These are phyloP conservation scores for Mercenaria mercenaria DNA, from an alignment of 1,140 invertebrate genomes.

Conservation along the genomic window DNA sequence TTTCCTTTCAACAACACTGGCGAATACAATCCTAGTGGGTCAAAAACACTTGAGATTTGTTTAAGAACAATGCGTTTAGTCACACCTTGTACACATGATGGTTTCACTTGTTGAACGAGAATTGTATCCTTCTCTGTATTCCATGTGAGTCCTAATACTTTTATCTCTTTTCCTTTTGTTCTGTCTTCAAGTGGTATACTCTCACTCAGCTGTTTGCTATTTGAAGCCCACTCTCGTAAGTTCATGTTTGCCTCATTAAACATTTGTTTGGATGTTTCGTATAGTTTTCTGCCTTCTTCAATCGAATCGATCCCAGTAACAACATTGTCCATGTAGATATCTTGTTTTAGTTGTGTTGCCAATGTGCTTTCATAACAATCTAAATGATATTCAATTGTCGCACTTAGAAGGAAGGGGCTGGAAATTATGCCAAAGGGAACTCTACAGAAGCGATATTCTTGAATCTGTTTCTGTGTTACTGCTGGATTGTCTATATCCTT, in stretches of 20 bases:
- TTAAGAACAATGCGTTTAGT: neutral
- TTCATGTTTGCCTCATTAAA: constrained; percentile 59
- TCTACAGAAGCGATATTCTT: constrained; percentile 20
- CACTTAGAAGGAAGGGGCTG: constrained; percentile 17
- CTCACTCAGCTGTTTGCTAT: neutral
- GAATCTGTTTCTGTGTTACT: neutral
- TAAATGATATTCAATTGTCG: constrained; percentile 40
- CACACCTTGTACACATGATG: neutral
- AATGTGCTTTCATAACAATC: neutral
- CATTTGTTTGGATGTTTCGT: constrained; percentile 25
- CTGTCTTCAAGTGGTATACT: neutral
- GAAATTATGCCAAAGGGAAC: constrained; percentile 57
- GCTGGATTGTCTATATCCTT: constrained; percentile 12
- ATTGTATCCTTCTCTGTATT: constrained; percentile 10
- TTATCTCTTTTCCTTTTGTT: neutral
- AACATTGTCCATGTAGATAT: constrained; percentile 58
- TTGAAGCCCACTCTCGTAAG: constrained; percentile 13
- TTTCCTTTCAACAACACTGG: constrained; percentile 7
- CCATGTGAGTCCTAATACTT: constrained; percentile 36
- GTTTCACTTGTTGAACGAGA: neutral
- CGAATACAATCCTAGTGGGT: neutral
- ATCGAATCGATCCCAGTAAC: constrained; percentile 44
- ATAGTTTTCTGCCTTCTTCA: neutral
- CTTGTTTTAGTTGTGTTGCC: constrained; percentile 41
- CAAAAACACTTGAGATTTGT: neutral